These are phyloP conservation scores for Gracilinanus agilis DNA, from an alignment of 2,113 vertebrate species.

Conservation along the genomic window DNA sequence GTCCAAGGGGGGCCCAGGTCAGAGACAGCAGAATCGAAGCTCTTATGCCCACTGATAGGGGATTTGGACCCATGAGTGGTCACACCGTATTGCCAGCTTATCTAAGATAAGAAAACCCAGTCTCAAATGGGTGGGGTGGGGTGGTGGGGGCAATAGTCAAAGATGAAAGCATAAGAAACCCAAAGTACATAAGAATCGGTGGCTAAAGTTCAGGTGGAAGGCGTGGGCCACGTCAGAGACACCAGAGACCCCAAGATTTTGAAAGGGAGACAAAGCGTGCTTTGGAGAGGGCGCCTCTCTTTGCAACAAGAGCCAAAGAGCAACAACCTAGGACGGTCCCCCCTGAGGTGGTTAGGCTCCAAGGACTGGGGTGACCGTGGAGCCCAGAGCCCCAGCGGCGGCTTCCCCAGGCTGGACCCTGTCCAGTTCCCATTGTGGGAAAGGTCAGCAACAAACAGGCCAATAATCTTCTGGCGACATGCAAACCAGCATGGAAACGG, in stretches of 20 bases:
- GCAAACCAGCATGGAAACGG: background rate
- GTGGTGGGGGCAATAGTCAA: background rate
- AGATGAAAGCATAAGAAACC: background rate
- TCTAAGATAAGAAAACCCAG: background rate
- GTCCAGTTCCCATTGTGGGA: background rate
- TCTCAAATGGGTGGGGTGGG: background rate
- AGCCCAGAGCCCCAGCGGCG: background rate
- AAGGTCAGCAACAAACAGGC: background rate
- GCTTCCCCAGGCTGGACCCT: background rate
- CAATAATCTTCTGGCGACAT: background rate
- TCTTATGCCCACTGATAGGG: background rate
- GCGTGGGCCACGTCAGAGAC: background rate
- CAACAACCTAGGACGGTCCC: background rate
- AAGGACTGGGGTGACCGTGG: background rate
- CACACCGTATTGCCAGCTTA: background rate
- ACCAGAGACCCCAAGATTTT: background rate
- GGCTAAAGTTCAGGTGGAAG: background rate
- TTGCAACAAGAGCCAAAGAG: background rate
- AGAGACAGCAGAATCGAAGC: background rate
- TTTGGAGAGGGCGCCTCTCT: background rate
- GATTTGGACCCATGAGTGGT: background rate
- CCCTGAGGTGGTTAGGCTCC: background rate
- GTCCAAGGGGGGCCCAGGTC: background rate
- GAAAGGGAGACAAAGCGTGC: background rate
- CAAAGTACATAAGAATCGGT: background rate